Evolutionary conservation across 2,888 invertebrate species (phyloP).

Genomic region (Pseudococcus jackbeardsleyi): DNA sequence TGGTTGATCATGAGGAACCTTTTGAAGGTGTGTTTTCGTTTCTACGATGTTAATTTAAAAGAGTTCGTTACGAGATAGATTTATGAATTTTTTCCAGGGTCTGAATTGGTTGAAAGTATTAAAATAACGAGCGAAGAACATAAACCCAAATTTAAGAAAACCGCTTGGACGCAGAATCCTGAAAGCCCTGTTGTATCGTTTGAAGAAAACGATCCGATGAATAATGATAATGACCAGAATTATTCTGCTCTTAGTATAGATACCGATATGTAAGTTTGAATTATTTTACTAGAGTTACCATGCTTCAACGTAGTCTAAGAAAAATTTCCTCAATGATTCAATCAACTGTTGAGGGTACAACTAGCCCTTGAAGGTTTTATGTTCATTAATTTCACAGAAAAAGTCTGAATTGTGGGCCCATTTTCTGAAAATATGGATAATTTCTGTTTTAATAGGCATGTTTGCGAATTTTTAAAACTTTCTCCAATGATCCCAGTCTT

Average conservation of each 20-base stretch:
- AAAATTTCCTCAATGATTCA: background rate
- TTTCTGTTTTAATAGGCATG: no score
- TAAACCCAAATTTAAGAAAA: constrained; percentile 58
- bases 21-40: constrained; percentile 54
- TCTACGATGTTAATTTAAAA: background rate
- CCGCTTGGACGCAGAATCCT: constrained; percentile 57
- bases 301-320: background rate
- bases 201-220: constrained; percentile 57
- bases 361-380: no score
- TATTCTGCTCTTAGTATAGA: constrained; percentile 54
- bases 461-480: no score
- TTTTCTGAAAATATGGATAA: no score
- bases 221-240: constrained; percentile 61
- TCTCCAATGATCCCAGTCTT: no score
- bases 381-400: no score
- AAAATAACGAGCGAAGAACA: constrained; percentile 59
- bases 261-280: constrained; percentile 58
- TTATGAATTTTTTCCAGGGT: background rate
- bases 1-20: constrained; percentile 61
- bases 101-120: constrained; percentile 53
- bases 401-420: no score
- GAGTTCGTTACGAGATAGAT: no score
- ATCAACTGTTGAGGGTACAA: no score
- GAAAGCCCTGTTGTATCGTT: constrained; percentile 59
- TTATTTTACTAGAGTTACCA: background rate